phyloP scores from a whole-genome alignment of 2,888 invertebrate genomes.

The Polydrusus tereticollis region DNA sequence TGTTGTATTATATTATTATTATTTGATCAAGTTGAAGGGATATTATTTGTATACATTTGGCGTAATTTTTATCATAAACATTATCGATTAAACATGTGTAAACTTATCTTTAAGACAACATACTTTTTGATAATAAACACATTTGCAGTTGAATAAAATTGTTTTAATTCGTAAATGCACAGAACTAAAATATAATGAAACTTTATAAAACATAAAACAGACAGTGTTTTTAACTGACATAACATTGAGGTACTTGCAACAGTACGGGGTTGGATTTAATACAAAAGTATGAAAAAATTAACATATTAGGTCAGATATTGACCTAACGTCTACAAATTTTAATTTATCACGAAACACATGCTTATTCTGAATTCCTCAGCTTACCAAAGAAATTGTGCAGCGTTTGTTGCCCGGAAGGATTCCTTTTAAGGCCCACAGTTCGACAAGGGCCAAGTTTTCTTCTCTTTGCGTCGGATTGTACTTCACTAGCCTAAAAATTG shows the following conservation, averaged over 20 bases:
- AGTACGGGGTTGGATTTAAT: too few relatives aligned
- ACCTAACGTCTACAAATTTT: too few relatives aligned
- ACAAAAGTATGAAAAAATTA: too few relatives aligned
- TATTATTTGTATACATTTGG: not conserved
- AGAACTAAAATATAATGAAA: too few relatives aligned
- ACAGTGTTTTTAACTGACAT: too few relatives aligned
- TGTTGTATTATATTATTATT: slow-evolving; percentile 9
- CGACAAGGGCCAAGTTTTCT: slow-evolving; percentile 49
- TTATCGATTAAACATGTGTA: not conserved
- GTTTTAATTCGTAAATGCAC: too few relatives aligned
- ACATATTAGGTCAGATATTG: not conserved
- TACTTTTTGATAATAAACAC: slow-evolving; percentile 34
- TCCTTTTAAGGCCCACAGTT: slow-evolving; percentile 49
- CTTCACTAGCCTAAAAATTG: not conserved
- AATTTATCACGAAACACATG: slow-evolving; percentile 26
- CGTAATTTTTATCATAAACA: not conserved
- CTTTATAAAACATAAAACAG: too few relatives aligned
- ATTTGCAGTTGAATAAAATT: slow-evolving; percentile 20
- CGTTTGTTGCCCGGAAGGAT: slow-evolving; percentile 49
- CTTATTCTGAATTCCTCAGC: slow-evolving; percentile 30
- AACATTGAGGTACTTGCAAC: too few relatives aligned
- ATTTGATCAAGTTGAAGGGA: not conserved
- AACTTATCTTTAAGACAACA: not conserved
- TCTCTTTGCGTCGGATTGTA: slow-evolving; percentile 37
- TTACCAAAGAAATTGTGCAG: slow-evolving; percentile 52